These are phyloP conservation scores for Zoroaster sp. DNA, from an alignment of 53 echinoderm and acorn worm species.

Conservation along the genomic window DNA sequence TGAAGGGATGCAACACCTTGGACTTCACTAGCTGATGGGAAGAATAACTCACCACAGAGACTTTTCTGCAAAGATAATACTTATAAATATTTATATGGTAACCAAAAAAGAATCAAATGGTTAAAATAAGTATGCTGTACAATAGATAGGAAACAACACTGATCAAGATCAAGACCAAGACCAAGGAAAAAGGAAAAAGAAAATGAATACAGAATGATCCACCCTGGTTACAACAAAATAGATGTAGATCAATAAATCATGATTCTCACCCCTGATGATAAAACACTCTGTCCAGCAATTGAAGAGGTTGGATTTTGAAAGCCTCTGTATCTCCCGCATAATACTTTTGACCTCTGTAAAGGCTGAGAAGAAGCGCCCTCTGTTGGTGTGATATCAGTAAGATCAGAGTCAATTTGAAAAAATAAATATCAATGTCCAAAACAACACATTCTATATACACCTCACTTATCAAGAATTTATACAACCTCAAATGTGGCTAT, in stretches of 20 bases:
- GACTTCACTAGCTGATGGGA: slow-evolving; percentile 70
- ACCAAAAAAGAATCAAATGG: background rate
- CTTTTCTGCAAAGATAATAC: slow-evolving; percentile 66
- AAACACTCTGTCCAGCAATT: background rate
- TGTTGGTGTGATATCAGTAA: background rate
- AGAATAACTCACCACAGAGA: slow-evolving; percentile 66
- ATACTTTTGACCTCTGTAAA: background rate
- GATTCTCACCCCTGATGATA: slow-evolving; percentile 47
- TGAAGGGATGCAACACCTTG: slow-evolving; percentile 56
- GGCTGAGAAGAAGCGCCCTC: background rate
- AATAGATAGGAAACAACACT: too few species aligned
- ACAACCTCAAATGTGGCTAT: too few species aligned
- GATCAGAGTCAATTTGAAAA: background rate
- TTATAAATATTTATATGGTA: background rate
- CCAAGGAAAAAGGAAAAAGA: too few species aligned
- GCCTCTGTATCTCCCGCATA: background rate
- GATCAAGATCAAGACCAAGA: too few species aligned
- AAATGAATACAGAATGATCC: too few species aligned
- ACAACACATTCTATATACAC: too few species aligned
- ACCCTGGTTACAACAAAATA: too few species aligned
- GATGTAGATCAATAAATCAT: too few species aligned
- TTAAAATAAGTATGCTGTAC: too few species aligned
- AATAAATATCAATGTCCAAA: background rate
- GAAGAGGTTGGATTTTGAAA: slow-evolving; percentile 34
- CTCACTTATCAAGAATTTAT: too few species aligned